Evolutionary conservation across 2,113 vertebrate genomes (phyloP).

Genomic region (Hydrolagus affinis): DNA sequence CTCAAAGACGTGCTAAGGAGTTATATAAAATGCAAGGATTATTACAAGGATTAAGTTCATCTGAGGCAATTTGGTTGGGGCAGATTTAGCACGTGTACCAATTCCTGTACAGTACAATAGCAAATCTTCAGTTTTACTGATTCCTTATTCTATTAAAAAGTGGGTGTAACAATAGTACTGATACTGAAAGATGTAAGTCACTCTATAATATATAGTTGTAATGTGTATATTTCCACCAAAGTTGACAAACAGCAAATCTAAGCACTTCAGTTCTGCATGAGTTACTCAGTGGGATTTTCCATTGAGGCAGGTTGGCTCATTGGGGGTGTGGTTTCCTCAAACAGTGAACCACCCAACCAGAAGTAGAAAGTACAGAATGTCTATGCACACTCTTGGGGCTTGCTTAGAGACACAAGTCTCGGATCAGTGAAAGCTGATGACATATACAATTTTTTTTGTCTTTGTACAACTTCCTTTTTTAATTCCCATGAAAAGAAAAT

Average conservation of each 20-base stretch:
- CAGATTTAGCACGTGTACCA: not conserved
- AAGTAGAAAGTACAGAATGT: constrained; percentile 29
- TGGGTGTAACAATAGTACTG: not conserved
- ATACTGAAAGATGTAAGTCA: not conserved
- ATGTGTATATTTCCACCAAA: not conserved
- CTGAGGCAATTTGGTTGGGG: not conserved
- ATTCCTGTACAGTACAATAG: not conserved
- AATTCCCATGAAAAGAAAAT: not conserved
- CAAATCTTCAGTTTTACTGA: not conserved
- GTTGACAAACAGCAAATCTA: not conserved
- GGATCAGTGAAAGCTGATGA: constrained; percentile 26
- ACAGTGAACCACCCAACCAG: constrained; percentile 48
- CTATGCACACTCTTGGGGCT: constrained; percentile 15
- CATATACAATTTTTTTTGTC: constrained; percentile 17
- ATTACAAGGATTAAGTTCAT: not conserved
- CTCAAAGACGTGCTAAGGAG: no score
- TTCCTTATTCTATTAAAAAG: not conserved
- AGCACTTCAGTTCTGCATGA: not conserved
- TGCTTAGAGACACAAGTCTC: constrained; percentile 28
- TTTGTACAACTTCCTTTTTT: constrained; percentile 29
- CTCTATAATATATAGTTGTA: not conserved
- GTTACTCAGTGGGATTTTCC: constrained; percentile 47
- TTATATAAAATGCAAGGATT: no score
- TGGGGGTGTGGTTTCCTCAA: constrained; percentile 62
- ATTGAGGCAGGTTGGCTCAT: constrained; percentile 48